Evolutionary conservation across 2,113 vertebrate genomes (phyloP).

Genomic region (Coptodon rendalli): DNA sequence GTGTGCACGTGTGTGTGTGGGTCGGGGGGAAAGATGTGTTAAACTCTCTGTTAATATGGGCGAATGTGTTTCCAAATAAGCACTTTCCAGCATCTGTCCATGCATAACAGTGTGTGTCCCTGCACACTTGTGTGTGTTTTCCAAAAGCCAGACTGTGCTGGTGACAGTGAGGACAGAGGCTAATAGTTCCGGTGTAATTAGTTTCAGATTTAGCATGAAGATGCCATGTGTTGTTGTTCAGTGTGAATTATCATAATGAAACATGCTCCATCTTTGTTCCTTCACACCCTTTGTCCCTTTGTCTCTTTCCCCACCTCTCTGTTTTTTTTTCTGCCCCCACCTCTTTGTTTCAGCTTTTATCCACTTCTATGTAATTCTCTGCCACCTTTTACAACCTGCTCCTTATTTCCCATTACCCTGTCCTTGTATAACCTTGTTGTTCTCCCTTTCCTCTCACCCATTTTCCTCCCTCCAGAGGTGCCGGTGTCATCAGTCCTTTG

Average conservation of each 20-base stretch:
- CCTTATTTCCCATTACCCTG: background rate
- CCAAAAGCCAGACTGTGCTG: slow-evolving; percentile 7
- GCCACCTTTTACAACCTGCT: background rate
- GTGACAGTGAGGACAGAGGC: slow-evolving; percentile 22
- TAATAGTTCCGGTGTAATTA: slow-evolving; percentile 57
- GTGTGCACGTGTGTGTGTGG: background rate
- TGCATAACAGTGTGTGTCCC: background rate
- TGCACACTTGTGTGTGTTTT: background rate
- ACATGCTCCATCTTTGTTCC: slow-evolving; percentile 32
- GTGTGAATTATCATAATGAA: slow-evolving; percentile 32
- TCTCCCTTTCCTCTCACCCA: background rate
- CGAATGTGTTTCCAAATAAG: background rate
- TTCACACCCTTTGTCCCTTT: slow-evolving; percentile 21
- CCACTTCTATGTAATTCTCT: background rate
- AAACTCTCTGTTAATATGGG: background rate
- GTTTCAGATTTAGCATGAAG: slow-evolving; percentile 57
- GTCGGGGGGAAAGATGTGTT: background rate
- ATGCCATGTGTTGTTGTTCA: slow-evolving; percentile 53
- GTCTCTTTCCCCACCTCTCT: background rate
- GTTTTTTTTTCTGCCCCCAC: background rate
- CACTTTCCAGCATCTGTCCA: background rate
- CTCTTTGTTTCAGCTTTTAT: slow-evolving; percentile 8
- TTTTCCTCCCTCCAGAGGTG: slow-evolving; percentile 65
- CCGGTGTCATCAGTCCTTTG: slow-evolving; percentile 81
- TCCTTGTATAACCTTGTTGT: background rate